phyloP scores from a whole-genome alignment of 2,888 invertebrate species.

The Callosobruchus maculatus region DNA sequence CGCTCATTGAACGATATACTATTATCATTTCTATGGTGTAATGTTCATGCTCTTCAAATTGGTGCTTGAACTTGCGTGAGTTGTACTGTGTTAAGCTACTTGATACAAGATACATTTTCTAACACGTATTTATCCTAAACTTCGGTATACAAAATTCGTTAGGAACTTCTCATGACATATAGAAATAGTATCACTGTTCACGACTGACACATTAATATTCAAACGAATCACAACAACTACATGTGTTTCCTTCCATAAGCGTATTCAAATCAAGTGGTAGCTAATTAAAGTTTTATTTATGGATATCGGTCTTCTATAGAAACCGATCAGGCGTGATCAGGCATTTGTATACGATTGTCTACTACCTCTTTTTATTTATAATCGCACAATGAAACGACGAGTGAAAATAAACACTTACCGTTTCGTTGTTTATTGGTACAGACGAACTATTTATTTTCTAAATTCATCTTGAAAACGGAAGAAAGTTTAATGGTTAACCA shows the following conservation, averaged over 20 bases:
- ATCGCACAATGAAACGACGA: background rate
- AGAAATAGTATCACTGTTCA: background rate
- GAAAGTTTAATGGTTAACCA: background rate
- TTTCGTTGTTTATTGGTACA: background rate
- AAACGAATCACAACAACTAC: background rate
- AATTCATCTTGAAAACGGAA: background rate
- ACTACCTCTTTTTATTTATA: background rate
- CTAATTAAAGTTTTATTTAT: background rate
- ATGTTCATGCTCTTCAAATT: too few species aligned
- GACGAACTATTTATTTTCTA: background rate
- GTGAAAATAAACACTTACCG: background rate
- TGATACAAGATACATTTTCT: too few species aligned
- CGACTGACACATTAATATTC: background rate
- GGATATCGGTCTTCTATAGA: background rate
- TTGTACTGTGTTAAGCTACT: too few species aligned
- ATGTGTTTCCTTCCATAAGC: background rate
- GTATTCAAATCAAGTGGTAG: background rate
- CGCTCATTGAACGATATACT: too few species aligned
- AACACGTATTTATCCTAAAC: too few species aligned
- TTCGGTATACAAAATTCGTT: too few species aligned
- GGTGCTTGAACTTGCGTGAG: too few species aligned
- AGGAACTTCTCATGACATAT: too few species aligned
- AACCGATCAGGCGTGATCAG: background rate
- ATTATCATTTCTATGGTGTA: too few species aligned
- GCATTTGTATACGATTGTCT: background rate